A percentile compares a stretch with the other conserved stretches of the same genome.
These are phyloP conservation scores for Leucophenga maculata DNA, from an alignment of 2,888 invertebrate species.

Conservation along the genomic window DNA sequence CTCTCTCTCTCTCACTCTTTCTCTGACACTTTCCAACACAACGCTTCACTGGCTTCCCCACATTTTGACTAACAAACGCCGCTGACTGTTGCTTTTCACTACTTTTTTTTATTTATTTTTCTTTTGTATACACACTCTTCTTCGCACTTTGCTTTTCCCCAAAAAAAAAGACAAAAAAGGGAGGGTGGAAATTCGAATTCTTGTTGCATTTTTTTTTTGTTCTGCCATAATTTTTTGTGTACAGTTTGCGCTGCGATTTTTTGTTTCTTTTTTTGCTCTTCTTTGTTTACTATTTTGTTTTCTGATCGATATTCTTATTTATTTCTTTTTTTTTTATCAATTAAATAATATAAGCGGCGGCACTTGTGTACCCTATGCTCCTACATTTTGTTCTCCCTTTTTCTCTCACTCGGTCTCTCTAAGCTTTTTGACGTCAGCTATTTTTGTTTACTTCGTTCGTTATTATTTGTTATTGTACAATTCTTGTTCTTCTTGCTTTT, in stretches of 20 bases:
- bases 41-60: not conserved
- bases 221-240: not conserved
- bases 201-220: conserved; percentile 12
- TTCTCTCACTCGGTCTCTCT: conserved; percentile 7
- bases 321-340: conserved; percentile 16
- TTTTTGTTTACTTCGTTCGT: conserved; percentile 61
- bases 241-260: not conserved
- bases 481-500: conserved; percentile 31
- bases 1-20: no score
- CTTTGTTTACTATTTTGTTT: conserved; percentile 18
- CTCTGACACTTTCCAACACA: not conserved
- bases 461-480: conserved; percentile 25
- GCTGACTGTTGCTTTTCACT: conserved; percentile 10
- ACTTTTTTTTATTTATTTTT: no score
- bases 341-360: conserved; percentile 8
- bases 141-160: conserved; percentile 16
- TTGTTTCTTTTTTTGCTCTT: conserved; percentile 25
- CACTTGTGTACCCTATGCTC: conserved; percentile 39
- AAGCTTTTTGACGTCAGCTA: conserved; percentile 59
- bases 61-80: not conserved
- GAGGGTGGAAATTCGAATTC: conserved; percentile 13
- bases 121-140: conserved; percentile 17
- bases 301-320: conserved; percentile 4
- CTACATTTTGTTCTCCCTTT: not conserved
- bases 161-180: no score